These are phyloP conservation scores for Bombylius discolor DNA, from an alignment of 2,888 invertebrate genomes.

Conservation along the genomic window DNA sequence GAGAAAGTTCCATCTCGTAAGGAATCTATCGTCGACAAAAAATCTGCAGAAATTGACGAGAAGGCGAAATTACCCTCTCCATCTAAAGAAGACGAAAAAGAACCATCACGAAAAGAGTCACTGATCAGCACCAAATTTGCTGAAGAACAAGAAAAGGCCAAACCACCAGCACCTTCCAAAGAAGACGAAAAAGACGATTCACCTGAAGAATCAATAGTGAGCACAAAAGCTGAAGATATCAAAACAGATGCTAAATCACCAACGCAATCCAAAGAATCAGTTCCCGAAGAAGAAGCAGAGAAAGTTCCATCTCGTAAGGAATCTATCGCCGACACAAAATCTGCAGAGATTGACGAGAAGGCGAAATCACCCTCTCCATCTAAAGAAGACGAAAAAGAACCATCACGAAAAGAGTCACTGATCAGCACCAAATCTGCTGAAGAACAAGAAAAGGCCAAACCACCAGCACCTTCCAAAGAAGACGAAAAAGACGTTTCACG, in stretches of 20 bases:
- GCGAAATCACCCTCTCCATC: slow-evolving; percentile 15
- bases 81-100: not conserved
- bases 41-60: not conserved
- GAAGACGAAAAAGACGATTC: slow-evolving; percentile 11
- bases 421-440: slow-evolving; percentile 2
- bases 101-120: slow-evolving; percentile 12
- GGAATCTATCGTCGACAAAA: not conserved
- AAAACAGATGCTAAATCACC: slow-evolving; percentile 6
- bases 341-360: slow-evolving; percentile 12
- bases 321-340: not conserved
- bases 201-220: slow-evolving; percentile 20
- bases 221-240: slow-evolving; percentile 14
- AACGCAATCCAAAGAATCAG: not conserved
- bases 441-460: slow-evolving; percentile 12
- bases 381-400: slow-evolving; percentile 16
- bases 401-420: slow-evolving; percentile 22
- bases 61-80: slow-evolving; percentile 1
- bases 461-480: slow-evolving; percentile 19
- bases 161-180: too few species aligned
- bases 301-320: slow-evolving; percentile 4
- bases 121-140: not conserved
- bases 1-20: not conserved
- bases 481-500: slow-evolving; percentile 16
- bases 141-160: too few species aligned
- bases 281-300: not conserved